Evolutionary conservation across 2,797 vertebrate species (phyloP), one percentile per base, ranked within the genome.

Genomic region (Toxotes lorentzi): DNA sequence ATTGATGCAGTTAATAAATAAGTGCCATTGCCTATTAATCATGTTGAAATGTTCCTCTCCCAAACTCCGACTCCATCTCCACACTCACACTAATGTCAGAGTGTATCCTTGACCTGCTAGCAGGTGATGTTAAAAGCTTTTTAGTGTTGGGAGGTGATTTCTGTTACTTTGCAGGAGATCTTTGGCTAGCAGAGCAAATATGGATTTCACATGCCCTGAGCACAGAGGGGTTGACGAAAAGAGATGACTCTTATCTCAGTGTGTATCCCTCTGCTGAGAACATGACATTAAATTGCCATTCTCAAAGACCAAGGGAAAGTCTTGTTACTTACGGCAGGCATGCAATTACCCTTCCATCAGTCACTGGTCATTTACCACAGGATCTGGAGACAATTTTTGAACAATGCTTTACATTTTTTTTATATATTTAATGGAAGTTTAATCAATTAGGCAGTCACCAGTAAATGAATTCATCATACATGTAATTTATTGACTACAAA

Each of bases 1-100:
- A 78, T 74, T 70, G 77, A 89, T 64, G 84, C 72, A 86, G 85
- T 82, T 85, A 85, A 88, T 78, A 86, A 88, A 91, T 75, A 83
- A 82, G 77, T 72, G 70, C 61, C 70, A 59, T 23, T 45, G 76
- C 75, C 68, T 78, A 77, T 88, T 84, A 81, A 87, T 87, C 84
- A 84, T 67, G 58, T 41, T 64, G 66, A 83, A 85, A 78, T 58
- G 72, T 73, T 79, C 65, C 66, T 34, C n/a, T 30, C 7, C 58
- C 38, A 59, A 53, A 71, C 41, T 50, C 43, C 4, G 5, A 38
- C 63, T 64, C 43, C 24, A 19, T 79, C 56, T 61, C 11, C 30
- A 9, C 34, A 10, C 70, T 73, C 45, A 16, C 63, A 61, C 59
- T 67, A 51, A 76, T 54, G 79, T 76, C n/a, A 24, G 35, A 51